Evolutionary conservation across 2,113 vertebrate species (phyloP).

Genomic region (Parotia lawesii): DNA sequence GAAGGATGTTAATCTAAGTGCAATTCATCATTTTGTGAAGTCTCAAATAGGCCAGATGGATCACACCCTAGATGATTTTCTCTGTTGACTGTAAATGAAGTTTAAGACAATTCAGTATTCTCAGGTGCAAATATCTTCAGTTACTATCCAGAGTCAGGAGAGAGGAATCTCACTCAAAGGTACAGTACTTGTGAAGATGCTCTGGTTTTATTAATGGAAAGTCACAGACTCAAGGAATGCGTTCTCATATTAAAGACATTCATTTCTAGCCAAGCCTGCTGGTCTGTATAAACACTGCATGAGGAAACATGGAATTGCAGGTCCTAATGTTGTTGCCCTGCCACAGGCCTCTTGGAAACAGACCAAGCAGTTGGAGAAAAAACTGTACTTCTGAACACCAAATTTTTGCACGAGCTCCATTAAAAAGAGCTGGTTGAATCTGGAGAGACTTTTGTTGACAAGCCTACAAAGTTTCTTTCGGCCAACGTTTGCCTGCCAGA

Average conservation of each 20-base stretch:
- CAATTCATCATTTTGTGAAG: slow-evolving; percentile 25
- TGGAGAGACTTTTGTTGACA: background rate
- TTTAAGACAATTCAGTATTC: background rate
- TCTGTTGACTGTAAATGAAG: background rate
- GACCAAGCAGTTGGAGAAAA: background rate
- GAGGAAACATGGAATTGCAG: background rate
- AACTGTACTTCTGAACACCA: background rate
- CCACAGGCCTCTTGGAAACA: background rate
- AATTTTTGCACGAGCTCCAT: background rate
- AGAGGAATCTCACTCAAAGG: background rate
- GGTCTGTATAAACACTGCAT: background rate
- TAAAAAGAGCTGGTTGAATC: background rate
- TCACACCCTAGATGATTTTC: background rate
- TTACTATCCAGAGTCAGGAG: background rate
- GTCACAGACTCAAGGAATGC: background rate
- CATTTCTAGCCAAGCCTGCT: background rate
- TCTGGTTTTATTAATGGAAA: background rate
- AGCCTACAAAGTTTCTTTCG: background rate
- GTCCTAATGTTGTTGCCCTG: background rate
- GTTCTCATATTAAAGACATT: background rate
- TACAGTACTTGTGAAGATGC: background rate
- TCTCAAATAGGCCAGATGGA: background rate
- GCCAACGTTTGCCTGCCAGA: background rate
- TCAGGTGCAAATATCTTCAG: background rate
- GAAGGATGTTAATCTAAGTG: background rate